A percentile compares a stretch with the other conserved stretches of the same genome.
Evolutionary conservation across 2,888 invertebrate species (phyloP).

Genomic region (Drosophila subsilvestris): DNA sequence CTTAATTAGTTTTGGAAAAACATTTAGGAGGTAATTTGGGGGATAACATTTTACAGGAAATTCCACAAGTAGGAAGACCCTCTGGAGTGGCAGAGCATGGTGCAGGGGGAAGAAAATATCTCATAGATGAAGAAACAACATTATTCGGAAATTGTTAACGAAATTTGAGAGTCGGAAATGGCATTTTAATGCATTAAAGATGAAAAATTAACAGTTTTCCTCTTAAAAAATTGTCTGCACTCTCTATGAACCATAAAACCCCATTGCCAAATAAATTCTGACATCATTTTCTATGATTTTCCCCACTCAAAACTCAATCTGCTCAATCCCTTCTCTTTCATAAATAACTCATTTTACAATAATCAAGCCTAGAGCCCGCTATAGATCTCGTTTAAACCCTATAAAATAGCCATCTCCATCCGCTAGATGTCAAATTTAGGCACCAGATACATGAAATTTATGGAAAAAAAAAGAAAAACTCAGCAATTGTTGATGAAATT

Average conservation of each 20-base stretch:
- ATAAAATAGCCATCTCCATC: slow-evolving; percentile 62
- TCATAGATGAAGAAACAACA: neutral
- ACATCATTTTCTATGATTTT: slow-evolving; percentile 25
- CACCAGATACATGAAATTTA: slow-evolving; percentile 32
- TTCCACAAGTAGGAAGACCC: neutral
- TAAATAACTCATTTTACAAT: slow-evolving; percentile 37
- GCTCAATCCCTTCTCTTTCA: neutral
- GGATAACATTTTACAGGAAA: slow-evolving; percentile 31
- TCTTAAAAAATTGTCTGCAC: neutral
- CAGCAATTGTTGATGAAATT: slow-evolving; percentile 53
- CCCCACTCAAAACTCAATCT: neutral
- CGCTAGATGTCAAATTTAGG: slow-evolving; percentile 49
- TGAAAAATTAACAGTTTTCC: neutral
- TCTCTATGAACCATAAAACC: neutral
- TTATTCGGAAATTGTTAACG: too few relatives aligned
- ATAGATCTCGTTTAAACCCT: slow-evolving; percentile 10
- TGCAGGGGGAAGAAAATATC: neutral
- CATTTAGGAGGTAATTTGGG: slow-evolving; percentile 18
- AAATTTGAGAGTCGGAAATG: neutral
- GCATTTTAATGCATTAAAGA: neutral
- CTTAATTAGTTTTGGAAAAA: slow-evolving; percentile 54
- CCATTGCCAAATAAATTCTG: slow-evolving; percentile 7
- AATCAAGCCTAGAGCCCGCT: slow-evolving; percentile 18
- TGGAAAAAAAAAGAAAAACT: slow-evolving; percentile 27
- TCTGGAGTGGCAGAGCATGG: slow-evolving; percentile 1